Evolutionary conservation across 2,888 invertebrate species (phyloP).

Genomic region (Eumacrocentrus americanus): DNA sequence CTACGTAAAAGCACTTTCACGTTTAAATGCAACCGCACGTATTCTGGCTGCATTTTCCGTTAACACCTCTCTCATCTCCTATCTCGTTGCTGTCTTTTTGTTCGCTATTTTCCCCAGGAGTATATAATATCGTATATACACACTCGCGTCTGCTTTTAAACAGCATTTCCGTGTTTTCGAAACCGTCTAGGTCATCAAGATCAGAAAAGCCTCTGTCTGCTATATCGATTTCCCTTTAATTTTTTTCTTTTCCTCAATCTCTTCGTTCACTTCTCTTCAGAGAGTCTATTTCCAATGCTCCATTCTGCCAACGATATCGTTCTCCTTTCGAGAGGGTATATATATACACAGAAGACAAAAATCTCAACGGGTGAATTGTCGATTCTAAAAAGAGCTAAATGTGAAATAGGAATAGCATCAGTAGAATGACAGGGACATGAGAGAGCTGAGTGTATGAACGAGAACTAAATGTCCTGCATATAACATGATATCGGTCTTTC

Average conservation of each 20-base stretch:
- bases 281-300: conserved; percentile 3
- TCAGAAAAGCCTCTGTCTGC: conserved; percentile 9
- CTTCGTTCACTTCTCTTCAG: conserved; percentile 1
- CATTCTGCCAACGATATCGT: conserved; percentile 8
- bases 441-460: too few species aligned
- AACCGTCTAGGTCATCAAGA: conserved; percentile 11
- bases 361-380: not conserved
- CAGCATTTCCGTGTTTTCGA: conserved; percentile 17
- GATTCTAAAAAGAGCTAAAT: not conserved
- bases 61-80: conserved; percentile 1
- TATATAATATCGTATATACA: not conserved
- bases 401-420: not conserved
- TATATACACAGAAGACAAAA: not conserved
- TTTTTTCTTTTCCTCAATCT: not conserved
- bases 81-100: not conserved
- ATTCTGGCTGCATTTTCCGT: conserved; percentile 12
- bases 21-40: conserved; percentile 22
- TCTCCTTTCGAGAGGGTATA: conserved; percentile 1
- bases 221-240: conserved; percentile 8
- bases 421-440: not conserved
- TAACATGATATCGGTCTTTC: not conserved
- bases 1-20: not conserved
- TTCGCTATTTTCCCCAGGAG: not conserved
- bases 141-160: conserved; percentile 21
- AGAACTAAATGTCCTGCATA: too few species aligned